phyloP scores from a whole-genome alignment of 1,140 invertebrate genomes.

The Metaphire vulgaris region DNA sequence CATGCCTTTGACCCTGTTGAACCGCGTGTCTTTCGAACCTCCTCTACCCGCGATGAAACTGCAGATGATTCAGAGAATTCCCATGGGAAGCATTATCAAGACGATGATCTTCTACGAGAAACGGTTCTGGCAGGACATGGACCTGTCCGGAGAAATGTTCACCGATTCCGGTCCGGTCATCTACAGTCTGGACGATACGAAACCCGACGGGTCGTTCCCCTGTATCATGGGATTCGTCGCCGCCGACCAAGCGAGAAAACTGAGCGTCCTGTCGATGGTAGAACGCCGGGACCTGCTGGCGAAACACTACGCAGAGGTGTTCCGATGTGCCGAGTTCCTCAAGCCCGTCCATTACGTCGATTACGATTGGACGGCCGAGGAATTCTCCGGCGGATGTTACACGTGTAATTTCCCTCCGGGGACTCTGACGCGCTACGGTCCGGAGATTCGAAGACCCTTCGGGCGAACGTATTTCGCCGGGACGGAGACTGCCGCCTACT shows the following conservation, averaged over 20 bases:
- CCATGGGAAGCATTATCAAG: too few relatives aligned
- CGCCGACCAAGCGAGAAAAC: constrained; percentile 29
- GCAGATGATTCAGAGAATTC: too few relatives aligned
- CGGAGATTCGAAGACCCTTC: too few relatives aligned
- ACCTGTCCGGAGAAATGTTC: constrained; percentile 4
- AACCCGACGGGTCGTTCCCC: constrained; percentile 46
- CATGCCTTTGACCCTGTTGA: too few relatives aligned
- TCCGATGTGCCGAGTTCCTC: neutral
- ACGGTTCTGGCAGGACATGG: too few relatives aligned
- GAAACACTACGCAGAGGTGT: neutral
- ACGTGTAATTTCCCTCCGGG: constrained; percentile 41
- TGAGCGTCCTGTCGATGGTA: too few relatives aligned
- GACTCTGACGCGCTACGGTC: constrained; percentile 48
- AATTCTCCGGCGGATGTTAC: constrained; percentile 51
- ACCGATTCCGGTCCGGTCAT: constrained; percentile 30
- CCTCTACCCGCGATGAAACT: too few relatives aligned
- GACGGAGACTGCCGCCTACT: neutral
- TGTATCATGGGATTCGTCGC: constrained; percentile 48
- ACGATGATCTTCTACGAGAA: too few relatives aligned
- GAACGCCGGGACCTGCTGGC: too few relatives aligned
- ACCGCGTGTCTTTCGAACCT: too few relatives aligned
- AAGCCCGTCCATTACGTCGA: constrained; percentile 45
- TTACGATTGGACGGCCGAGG: constrained; percentile 50
- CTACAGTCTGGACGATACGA: constrained; percentile 44
- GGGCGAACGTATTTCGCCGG: neutral